phyloP scores from a whole-genome alignment of 2,113 vertebrate species.

The Platichthys stellatus region DNA sequence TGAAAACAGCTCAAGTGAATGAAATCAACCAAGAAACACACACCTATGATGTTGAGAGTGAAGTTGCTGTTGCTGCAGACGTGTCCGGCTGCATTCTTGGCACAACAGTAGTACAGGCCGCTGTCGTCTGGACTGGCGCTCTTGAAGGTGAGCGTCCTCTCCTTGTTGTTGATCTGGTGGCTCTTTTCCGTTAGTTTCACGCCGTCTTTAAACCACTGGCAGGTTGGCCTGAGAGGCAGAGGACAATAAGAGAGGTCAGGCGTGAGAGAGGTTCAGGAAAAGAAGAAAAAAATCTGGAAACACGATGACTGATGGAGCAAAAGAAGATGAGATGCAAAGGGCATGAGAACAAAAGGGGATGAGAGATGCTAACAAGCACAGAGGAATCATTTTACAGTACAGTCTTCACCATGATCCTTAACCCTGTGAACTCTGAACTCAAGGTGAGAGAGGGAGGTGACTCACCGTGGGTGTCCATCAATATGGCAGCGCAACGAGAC shows the following conservation, averaged over 20 bases:
- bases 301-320: neutral
- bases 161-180: conserved; percentile 91
- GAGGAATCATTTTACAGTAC: neutral
- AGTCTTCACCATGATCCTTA: neutral
- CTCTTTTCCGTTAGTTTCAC: conserved; percentile 80
- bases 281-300: neutral
- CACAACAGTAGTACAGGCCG: conserved; percentile 93
- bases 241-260: neutral
- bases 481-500: conserved; percentile 92
- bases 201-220: conserved; percentile 93
- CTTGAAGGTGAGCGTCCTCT: conserved; percentile 88
- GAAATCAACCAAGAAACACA: neutral
- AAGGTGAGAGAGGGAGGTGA: conserved; percentile 14
- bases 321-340: neutral
- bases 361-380: conserved; percentile 8
- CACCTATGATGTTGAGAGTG: conserved; percentile 90
- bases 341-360: conserved; percentile 1
- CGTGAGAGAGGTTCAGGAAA: neutral
- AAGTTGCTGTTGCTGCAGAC: conserved; percentile 93
- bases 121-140: conserved; percentile 87
- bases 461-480: conserved; percentile 97
- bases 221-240: conserved; percentile 83
- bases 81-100: conserved; percentile 87
- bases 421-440: conserved; percentile 26
- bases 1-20: no score